Conservation (phyloP, 1,140 invertebrate species). For the Mizuhopecten yessoensis region DNA sequence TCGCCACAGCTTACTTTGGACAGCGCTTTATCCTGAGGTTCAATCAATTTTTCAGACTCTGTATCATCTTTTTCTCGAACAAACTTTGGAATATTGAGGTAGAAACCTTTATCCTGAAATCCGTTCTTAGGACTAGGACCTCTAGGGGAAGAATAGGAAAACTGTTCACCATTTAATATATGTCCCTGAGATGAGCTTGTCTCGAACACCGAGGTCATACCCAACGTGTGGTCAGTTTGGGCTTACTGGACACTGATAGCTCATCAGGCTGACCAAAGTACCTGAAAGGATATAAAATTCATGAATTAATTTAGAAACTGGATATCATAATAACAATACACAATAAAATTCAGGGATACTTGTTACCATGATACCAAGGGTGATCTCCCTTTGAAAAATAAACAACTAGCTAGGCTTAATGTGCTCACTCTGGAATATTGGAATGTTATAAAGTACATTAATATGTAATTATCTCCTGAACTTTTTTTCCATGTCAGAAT, state of each 20-base stretch:
- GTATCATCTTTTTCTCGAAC: not conserved
- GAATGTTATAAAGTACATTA: too few relatives aligned
- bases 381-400: too few relatives aligned
- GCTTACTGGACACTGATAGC: not conserved
- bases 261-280: not conserved
- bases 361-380: too few relatives aligned
- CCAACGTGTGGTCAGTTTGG: not conserved
- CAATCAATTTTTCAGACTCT: not conserved
- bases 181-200: constrained; percentile 31
- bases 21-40: not conserved
- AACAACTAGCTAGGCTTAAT: too few relatives aligned
- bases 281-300: not conserved
- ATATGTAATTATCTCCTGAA: too few relatives aligned
- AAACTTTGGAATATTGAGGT: constrained; percentile 28
- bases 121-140: not conserved
- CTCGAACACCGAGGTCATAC: constrained; percentile 26
- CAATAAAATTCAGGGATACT: too few relatives aligned
- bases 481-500: too few relatives aligned
- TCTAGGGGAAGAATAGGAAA: not conserved
- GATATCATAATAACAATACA: too few relatives aligned
- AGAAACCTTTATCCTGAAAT: constrained; percentile 18
- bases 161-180: constrained; percentile 39
- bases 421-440: too few relatives aligned
- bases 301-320: too few relatives aligned
- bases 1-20: not conserved